A percentile compares a stretch with the other conserved stretches of the same genome.
Conservation (phyloP, 2,113 vertebrate species). For the Cottus gobio region DNA sequence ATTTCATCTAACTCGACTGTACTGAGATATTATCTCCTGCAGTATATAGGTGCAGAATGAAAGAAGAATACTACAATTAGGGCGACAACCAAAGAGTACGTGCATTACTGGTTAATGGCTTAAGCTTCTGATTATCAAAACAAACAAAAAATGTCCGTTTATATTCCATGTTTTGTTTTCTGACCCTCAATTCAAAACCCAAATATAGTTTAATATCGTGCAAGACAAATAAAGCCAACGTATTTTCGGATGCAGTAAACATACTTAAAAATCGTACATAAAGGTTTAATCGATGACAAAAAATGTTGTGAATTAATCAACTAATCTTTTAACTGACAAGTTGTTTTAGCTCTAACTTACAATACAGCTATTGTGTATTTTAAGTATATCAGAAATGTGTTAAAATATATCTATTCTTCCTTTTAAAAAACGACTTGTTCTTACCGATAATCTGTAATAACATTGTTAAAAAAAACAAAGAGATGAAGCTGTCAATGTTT, state of each 20-base stretch:
- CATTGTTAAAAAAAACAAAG: background rate
- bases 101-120: background rate
- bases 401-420: background rate
- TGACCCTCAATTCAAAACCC: background rate
- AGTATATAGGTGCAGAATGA: background rate
- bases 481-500: background rate
- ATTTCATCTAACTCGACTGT: conserved; percentile 15
- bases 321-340: background rate
- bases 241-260: background rate
- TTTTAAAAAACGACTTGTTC: background rate
- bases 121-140: background rate
- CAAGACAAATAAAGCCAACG: background rate
- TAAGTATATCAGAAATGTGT: background rate
- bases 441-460: background rate
- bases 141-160: background rate
- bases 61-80: background rate
- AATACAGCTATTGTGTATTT: background rate
- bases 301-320: too few species aligned
- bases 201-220: background rate
- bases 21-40: background rate
- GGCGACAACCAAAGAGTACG: background rate
- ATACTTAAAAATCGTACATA: background rate
- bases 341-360: background rate
- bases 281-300: background rate
- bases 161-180: background rate